phyloP scores from a whole-genome alignment of 2,888 invertebrate genomes.

The Leptopterna dolabrata region DNA sequence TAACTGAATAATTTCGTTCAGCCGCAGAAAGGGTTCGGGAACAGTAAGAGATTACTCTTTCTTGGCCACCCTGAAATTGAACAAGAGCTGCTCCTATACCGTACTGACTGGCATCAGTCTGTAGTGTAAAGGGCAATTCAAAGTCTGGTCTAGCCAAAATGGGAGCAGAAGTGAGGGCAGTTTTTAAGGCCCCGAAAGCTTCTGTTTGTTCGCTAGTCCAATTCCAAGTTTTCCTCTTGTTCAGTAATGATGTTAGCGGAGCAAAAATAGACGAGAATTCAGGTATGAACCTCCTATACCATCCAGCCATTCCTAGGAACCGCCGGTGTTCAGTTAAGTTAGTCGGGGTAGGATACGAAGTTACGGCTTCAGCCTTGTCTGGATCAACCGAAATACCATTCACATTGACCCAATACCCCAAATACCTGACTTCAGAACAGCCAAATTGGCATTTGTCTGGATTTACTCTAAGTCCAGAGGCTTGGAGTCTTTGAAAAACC shows the following conservation, averaged over 20 bases:
- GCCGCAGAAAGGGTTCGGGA: conserved; percentile 12
- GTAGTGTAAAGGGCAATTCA: too few species aligned
- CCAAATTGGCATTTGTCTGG: conserved; percentile 43
- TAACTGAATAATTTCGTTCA: too few species aligned
- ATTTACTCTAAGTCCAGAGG: conserved; percentile 20
- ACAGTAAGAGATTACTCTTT: conserved; percentile 19
- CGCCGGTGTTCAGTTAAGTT: conserved; percentile 16
- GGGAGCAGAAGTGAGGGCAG: too few species aligned
- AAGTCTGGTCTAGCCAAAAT: too few species aligned
- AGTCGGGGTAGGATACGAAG: too few species aligned
- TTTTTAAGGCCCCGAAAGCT: conserved; percentile 54
- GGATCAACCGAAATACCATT: too few species aligned
- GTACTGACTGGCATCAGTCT: too few species aligned
- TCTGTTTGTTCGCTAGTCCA: conserved; percentile 39
- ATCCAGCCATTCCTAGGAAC: conserved; percentile 51
- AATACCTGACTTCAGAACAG: conserved; percentile 31
- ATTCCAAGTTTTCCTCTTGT: conserved; percentile 47
- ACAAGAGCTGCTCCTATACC: not conserved
- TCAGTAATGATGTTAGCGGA: conserved; percentile 60
- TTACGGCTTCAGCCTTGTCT: too few species aligned
- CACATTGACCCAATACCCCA: too few species aligned
- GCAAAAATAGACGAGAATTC: conserved; percentile 59
- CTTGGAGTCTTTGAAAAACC: conserved; percentile 1
- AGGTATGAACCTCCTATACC: conserved; percentile 61
- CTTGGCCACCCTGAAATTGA: conserved; percentile 14